A percentile compares a stretch with the other conserved stretches of the same genome.
Conservation (phyloP, 2,888 invertebrate species). For the Leptura quadrifasciata region DNA sequence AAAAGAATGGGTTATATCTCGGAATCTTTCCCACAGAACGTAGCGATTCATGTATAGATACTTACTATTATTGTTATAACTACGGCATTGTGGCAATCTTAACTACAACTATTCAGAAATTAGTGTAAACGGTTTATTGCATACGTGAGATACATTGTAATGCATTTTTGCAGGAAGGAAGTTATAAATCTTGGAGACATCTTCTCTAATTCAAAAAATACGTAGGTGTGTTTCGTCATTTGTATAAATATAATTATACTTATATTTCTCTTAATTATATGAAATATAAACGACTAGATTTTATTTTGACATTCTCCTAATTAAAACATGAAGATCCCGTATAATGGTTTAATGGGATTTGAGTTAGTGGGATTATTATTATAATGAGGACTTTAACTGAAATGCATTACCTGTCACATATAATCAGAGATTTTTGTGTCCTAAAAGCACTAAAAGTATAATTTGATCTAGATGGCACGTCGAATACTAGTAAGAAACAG, state of each 20-base stretch:
- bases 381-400: not conserved
- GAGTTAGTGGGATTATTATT: not conserved
- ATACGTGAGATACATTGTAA: slow-evolving; percentile 17
- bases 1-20: slow-evolving; percentile 2
- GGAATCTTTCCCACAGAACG: slow-evolving; percentile 27
- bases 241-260: not conserved
- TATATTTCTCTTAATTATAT: not conserved
- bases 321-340: not conserved
- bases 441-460: no score
- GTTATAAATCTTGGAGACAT: not conserved
- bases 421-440: no score
- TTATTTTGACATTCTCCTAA: not conserved
- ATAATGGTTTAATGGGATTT: not conserved
- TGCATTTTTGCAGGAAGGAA: slow-evolving; percentile 24
- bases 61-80: not conserved
- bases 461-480: no score
- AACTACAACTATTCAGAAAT: slow-evolving; percentile 1
- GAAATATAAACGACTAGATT: not conserved
- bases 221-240: not conserved
- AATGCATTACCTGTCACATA: no score
- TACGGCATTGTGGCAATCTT: not conserved
- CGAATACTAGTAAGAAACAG: no score
- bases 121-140: slow-evolving; percentile 11
- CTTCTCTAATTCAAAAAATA: not conserved
- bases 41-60: not conserved